Evolutionary conservation across 2,888 invertebrate species (phyloP).

Genomic region (Camponotus fellah): DNA sequence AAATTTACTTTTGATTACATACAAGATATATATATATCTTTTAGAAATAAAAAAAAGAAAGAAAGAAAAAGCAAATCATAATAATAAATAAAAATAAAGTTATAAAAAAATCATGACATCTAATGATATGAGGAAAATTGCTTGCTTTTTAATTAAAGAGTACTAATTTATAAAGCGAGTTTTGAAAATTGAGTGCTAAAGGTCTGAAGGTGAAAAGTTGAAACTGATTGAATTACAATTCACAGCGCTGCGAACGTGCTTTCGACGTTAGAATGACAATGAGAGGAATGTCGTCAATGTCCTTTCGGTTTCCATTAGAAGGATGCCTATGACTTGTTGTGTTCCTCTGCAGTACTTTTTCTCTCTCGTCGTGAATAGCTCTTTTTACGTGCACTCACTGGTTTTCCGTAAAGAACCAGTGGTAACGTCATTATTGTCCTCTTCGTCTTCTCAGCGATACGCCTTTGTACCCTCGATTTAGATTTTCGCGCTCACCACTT

Average conservation of each 20-base stretch:
- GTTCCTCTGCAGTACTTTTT: conserved; percentile 28
- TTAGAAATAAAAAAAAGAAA: not conserved
- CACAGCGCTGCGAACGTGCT: conserved; percentile 20
- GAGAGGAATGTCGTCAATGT: conserved; percentile 43
- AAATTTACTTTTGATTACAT: not conserved
- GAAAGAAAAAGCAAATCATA: not conserved
- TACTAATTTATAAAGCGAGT: conserved; percentile 2
- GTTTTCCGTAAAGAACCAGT: conserved; percentile 30
- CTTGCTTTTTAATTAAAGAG: conserved; percentile 29
- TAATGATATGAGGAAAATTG: not conserved
- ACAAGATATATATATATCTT: not conserved
- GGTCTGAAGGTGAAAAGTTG: not conserved
- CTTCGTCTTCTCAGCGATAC: conserved; percentile 4
- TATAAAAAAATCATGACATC: not conserved
- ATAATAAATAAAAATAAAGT: not conserved
- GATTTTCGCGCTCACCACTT: not conserved
- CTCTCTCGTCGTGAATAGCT: not conserved
- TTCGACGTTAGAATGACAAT: conserved; percentile 36
- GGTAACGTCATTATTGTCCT: conserved; percentile 35
- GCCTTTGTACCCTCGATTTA: conserved; percentile 35
- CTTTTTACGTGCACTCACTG: conserved; percentile 28
- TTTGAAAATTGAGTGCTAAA: conserved; percentile 37
- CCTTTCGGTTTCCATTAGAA: conserved; percentile 49
- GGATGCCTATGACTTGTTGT: conserved; percentile 19
- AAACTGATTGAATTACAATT: conserved; percentile 45